phyloP scores from a whole-genome alignment of 2,888 invertebrate genomes.

The Cryptocephalus primarius region DNA sequence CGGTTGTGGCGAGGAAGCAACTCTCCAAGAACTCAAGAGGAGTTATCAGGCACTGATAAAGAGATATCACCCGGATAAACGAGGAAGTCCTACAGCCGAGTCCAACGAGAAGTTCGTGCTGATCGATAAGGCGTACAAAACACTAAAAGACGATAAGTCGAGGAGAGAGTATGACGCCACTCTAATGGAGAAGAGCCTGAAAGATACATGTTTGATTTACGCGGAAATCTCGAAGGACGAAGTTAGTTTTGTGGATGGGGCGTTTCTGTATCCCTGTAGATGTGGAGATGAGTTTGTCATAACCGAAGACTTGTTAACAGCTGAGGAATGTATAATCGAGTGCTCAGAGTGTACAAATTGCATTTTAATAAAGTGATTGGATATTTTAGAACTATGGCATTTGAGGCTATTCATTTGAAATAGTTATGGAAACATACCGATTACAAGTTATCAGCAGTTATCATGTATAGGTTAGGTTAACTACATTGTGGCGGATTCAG shows the following conservation, averaged over 20 bases:
- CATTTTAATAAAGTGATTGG: slow-evolving; percentile 42
- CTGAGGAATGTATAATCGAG: slow-evolving; percentile 43
- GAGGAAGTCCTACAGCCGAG: slow-evolving; percentile 2
- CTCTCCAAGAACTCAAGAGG: slow-evolving; percentile 48
- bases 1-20: slow-evolving; percentile 42
- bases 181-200: slow-evolving; percentile 46
- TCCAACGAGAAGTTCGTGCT: slow-evolving; percentile 35
- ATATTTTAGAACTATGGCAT: neutral
- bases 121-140: slow-evolving; percentile 63
- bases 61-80: slow-evolving; percentile 50
- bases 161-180: slow-evolving; percentile 57
- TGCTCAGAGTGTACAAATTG: slow-evolving; percentile 69
- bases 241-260: slow-evolving; percentile 36
- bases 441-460: too few species aligned
- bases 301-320: slow-evolving; percentile 29
- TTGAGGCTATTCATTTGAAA: too few species aligned
- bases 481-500: too few species aligned
- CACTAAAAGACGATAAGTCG: slow-evolving; percentile 47
- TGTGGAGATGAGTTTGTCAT: slow-evolving; percentile 56
- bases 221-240: slow-evolving; percentile 44
- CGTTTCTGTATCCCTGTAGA: slow-evolving; percentile 49
- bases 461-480: too few species aligned
- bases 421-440: too few species aligned
- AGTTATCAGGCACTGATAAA: slow-evolving; percentile 49
- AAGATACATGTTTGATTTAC: slow-evolving; percentile 48